Evolutionary conservation across 2,888 invertebrate species (phyloP), one percentile per base, ranked within the genome.

Genomic region (Brachypalpus laphriformis): DNA sequence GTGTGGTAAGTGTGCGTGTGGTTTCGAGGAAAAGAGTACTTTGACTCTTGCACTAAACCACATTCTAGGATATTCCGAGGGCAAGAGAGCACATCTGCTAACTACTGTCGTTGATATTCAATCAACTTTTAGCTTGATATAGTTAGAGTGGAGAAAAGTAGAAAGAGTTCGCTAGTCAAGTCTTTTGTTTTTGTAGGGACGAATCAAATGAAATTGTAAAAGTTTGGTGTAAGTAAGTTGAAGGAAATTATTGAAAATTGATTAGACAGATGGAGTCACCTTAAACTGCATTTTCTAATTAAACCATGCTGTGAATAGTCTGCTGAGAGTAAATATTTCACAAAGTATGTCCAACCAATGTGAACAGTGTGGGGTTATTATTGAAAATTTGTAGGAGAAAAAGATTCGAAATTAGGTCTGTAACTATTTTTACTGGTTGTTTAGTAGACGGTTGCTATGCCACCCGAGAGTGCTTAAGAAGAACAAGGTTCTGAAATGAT

Each of bases 41-140:
- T 68, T 68, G 68, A 68, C 54, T 40, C 6, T 9, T 11, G 18
- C n/a, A 28, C 1, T 25, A 54, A 31, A 68, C 68, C 68, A 28
- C 68, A 68, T 42, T 42, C 54, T 68, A 56, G 68, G 68, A 68
- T 54, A 42, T 18, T 20, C 11, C 34, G 22, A 1, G 9, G 28
- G 11, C 8, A 49, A 3, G 11, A 9, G 42, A 20, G 31, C 20
- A 40, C 42, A 61, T 42, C 40, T 63, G 54, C 51, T 54, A 63
- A 61, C 51, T 51, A 42, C 42, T n/a, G 16, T 7, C 28, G 18
- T 18, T 25, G 70, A 57, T 57, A 70, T 57, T 56, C 31, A 56
- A 70, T 25, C 42, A 16, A 42, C 20, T 31, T 28, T 34, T 14
- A 45, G 22, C 57, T 34, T 40, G 70, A 71, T 71, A 47, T 20